A percentile compares a stretch with the other conserved stretches of the same genome.
These are phyloP conservation scores for Hyperoplus lanceolatus DNA, from an alignment of 2,797 vertebrate genomes.

Conservation along the genomic window DNA sequence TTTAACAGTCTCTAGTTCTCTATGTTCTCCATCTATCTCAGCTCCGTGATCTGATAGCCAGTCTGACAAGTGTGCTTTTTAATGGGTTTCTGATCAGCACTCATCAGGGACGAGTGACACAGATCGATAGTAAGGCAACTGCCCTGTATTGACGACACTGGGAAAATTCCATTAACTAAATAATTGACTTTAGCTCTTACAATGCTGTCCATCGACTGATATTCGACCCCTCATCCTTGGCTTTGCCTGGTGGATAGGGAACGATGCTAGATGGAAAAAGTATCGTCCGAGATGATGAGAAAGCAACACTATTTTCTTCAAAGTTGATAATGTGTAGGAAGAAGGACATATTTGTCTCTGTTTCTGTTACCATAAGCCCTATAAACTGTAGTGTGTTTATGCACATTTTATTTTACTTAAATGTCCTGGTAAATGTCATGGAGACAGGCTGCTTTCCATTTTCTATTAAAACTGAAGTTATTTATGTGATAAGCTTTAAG, in stretches of 20 bases:
- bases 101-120: constrained; percentile 37
- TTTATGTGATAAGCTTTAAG: constrained; percentile 29
- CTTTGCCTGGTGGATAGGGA: neutral
- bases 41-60: constrained; percentile 17
- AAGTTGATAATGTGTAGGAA: neutral
- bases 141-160: constrained; percentile 16
- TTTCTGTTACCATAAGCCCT: neutral
- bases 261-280: constrained; percentile 15
- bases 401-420: constrained; percentile 26
- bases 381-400: neutral
- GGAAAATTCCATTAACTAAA: constrained; percentile 43
- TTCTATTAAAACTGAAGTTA: constrained; percentile 37
- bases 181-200: constrained; percentile 24
- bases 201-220: constrained; percentile 18
- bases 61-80: constrained; percentile 28
- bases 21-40: neutral
- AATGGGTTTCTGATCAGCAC: constrained; percentile 46
- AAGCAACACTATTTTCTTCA: neutral
- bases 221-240: constrained; percentile 1
- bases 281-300: neutral
- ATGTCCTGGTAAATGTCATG: constrained; percentile 29
- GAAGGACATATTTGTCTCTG: neutral
- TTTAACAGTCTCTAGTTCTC: neutral
- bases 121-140: constrained; percentile 36
- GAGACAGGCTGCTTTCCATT: constrained; percentile 15